Base-by-base conservation (phyloP, 2,797 vertebrate species). In the Zenarchopterus dispar region DNA sequence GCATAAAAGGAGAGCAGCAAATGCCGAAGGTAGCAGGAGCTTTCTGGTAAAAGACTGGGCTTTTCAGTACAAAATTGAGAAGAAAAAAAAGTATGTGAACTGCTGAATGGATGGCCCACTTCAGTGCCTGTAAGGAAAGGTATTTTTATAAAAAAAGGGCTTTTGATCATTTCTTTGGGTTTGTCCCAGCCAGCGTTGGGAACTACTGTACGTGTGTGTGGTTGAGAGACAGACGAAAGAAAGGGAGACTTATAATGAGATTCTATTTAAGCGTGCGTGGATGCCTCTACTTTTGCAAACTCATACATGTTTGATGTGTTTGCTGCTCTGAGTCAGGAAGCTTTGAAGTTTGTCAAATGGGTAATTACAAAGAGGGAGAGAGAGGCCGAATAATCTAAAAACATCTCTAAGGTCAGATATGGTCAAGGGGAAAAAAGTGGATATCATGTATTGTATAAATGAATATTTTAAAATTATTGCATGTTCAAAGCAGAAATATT, bases 141-240 rank as follows among this genome's bases (percentile, higher is more conserved):
- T n/a, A n/a, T n/a, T n/a, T 36, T 28, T 28, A 28, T 11, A 36
- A 36, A 36, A 36, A 48, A 76, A 56, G 51, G 63, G 64, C 75
- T 41, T 84, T 85, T 82, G 84, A 77, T 76, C 87, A 67, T 73
- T 71, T 73, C 72, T 52, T 49, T 50, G 46, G 51, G 58, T 60
- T 73, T 72, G 56, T 72, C 55, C 56, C 52, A 42, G 56, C 13
- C 48, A 23, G 17, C 36, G 2, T 44, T 53, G n/a, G 24, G 52
- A 62, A 56, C 21, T 46, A 67, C 56, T 65, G 44, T 54, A 28
- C 58, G 47, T 47, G 36, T 51, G 49, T 60, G 59, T 2, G 36
- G 43, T 44, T 36, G 48, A 15, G 58, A 50, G 15, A 42, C 33
- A 42, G 18, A 23, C 11, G 50, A 31, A n/a, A 65, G 33, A 22